These are phyloP conservation scores for Synergus itoensis DNA, from an alignment of 2,888 invertebrate species.

Conservation along the genomic window DNA sequence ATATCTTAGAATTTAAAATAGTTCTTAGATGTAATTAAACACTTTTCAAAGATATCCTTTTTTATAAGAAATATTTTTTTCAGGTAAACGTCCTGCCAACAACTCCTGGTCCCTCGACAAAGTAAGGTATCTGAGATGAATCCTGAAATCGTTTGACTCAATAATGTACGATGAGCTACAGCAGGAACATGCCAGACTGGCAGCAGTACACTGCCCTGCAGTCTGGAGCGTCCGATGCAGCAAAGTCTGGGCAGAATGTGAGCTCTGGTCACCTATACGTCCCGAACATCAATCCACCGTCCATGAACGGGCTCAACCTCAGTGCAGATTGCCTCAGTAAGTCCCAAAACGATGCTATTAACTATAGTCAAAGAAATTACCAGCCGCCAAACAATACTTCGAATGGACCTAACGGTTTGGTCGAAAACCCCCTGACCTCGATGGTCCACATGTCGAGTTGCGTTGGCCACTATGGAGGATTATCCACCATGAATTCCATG, in stretches of 20 bases:
- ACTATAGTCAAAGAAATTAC: slow-evolving; percentile 61
- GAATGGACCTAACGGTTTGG: slow-evolving; percentile 44
- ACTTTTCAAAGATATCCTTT: not conserved
- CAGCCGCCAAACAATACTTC: slow-evolving; percentile 57
- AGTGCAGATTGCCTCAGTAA: slow-evolving; percentile 64
- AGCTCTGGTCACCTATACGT: slow-evolving; percentile 67
- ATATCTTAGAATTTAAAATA: too few relatives aligned
- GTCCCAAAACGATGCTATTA: slow-evolving; percentile 63
- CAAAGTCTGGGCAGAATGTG: slow-evolving; percentile 65
- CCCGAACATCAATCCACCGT: slow-evolving; percentile 64
- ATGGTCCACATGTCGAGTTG: slow-evolving; percentile 69
- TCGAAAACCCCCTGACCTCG: slow-evolving; percentile 57
- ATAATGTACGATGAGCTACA: slow-evolving; percentile 77
- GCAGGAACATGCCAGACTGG: slow-evolving; percentile 76
- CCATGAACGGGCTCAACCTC: slow-evolving; percentile 64
- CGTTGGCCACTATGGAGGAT: slow-evolving; percentile 65
- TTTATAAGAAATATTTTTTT: not conserved
- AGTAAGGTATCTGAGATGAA: slow-evolving; percentile 25
- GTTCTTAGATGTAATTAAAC: not conserved
- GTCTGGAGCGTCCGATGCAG: slow-evolving; percentile 64
- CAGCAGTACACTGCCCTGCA: slow-evolving; percentile 74
- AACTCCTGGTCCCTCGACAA: slow-evolving; percentile 15
- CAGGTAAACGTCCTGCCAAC: slow-evolving; percentile 9
- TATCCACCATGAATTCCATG: slow-evolving; percentile 65
- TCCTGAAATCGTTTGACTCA: slow-evolving; percentile 29